Evolutionary conservation across 2,888 invertebrate species (phyloP).

Genomic region (Diploptera punctata): DNA sequence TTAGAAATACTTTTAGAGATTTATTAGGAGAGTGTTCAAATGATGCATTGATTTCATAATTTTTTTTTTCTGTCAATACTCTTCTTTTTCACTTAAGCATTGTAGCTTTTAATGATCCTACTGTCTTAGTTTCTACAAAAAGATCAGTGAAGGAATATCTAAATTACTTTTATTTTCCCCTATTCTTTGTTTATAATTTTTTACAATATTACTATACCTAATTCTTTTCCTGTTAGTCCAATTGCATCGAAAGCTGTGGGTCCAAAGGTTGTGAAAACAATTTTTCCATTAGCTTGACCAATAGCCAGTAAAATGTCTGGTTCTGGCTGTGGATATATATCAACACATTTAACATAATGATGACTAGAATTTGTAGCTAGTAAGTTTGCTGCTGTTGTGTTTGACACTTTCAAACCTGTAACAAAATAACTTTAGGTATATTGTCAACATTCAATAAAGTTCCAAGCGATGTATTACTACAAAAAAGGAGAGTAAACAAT

Average conservation of each 20-base stretch:
- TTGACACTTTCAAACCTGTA: constrained; percentile 66
- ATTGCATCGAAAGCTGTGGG: constrained; percentile 70
- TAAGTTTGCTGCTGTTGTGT: constrained; percentile 71
- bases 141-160: no score
- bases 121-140: no score
- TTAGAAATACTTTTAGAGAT: no score
- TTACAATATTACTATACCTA: constrained; percentile 70
- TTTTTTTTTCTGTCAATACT: no score
- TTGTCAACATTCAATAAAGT: neutral
- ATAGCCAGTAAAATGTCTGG: constrained; percentile 84
- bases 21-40: no score
- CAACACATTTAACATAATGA: constrained; percentile 84
- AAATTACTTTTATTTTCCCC: no score
- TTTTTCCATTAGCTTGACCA: constrained; percentile 89
- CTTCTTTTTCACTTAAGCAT: no score
- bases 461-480: neutral
- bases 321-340: constrained; percentile 80
- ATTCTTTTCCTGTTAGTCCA: constrained; percentile 76
- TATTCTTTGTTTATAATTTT: no score
- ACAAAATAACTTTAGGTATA: neutral
- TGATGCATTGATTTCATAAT: no score
- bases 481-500: neutral
- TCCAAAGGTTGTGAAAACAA: constrained; percentile 79
- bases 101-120: no score
- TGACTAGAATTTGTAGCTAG: constrained; percentile 76